Conservation (phyloP, 2,797 vertebrate genomes). For the Taeniopygia guttata region DNA sequence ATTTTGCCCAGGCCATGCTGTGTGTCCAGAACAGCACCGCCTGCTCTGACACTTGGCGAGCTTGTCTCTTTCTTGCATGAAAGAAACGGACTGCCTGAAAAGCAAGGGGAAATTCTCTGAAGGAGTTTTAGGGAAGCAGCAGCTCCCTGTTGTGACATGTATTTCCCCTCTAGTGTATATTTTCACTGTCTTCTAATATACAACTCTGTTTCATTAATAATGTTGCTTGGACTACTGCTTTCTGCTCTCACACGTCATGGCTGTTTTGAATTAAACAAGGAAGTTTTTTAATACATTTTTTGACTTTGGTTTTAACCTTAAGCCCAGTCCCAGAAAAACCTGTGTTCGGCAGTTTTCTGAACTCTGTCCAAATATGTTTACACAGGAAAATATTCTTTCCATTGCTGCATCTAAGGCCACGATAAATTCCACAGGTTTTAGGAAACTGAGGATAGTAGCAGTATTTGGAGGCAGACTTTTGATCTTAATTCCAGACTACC, state of each 20-base stretch:
- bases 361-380: background rate
- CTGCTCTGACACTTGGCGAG: background rate
- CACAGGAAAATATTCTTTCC: background rate
- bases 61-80: background rate
- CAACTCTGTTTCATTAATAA: background rate
- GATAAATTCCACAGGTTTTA: background rate
- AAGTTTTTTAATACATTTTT: background rate
- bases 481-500: background rate
- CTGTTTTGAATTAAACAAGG: background rate
- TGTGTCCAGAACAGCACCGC: background rate
- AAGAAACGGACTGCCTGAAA: background rate
- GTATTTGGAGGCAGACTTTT: background rate
- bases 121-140: background rate
- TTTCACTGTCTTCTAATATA: background rate
- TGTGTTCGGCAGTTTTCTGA: background rate
- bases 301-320: background rate
- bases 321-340: background rate
- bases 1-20: background rate
- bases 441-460: background rate
- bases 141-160: background rate
- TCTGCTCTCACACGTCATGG: background rate
- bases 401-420: background rate
- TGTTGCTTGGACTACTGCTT: background rate
- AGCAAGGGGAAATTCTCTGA: background rate
- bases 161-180: background rate